Conservation (phyloP, 2,888 invertebrate genomes). For the Oxycera nigricornis region DNA sequence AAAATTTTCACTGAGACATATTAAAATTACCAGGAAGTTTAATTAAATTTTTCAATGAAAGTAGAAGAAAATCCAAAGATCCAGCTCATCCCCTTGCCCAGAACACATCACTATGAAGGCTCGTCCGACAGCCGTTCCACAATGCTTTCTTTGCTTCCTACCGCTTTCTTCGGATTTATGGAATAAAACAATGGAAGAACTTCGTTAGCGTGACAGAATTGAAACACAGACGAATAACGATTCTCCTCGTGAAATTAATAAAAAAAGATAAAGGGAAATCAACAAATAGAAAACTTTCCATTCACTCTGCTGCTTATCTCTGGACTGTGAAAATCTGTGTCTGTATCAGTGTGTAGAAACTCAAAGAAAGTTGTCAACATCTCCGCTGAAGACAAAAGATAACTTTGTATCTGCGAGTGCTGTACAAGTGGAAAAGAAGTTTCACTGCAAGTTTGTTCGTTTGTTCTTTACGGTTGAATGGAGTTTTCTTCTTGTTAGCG, state of each 20-base stretch:
- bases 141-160: neutral
- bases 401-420: constrained; percentile 23
- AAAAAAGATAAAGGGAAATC: constrained; percentile 7
- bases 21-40: neutral
- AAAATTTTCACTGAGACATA: neutral
- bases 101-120: neutral
- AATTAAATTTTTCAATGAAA: neutral
- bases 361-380: constrained; percentile 23
- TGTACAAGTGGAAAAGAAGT: constrained; percentile 3
- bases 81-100: neutral
- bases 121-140: neutral
- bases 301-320: neutral
- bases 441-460: constrained; percentile 9
- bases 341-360: too few relatives aligned
- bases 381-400: constrained; percentile 22
- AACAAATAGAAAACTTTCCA: constrained; percentile 35
- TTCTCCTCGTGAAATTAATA: constrained; percentile 13
- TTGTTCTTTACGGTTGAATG: constrained; percentile 32
- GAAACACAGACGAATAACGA: constrained; percentile 10
- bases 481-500: neutral
- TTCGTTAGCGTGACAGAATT: neutral
- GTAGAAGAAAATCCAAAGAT: neutral
- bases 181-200: neutral
- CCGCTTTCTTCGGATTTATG: neutral
- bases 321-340: too few relatives aligned